phyloP scores from a whole-genome alignment of 2,888 invertebrate genomes.

The Epistrophella euchroma region DNA sequence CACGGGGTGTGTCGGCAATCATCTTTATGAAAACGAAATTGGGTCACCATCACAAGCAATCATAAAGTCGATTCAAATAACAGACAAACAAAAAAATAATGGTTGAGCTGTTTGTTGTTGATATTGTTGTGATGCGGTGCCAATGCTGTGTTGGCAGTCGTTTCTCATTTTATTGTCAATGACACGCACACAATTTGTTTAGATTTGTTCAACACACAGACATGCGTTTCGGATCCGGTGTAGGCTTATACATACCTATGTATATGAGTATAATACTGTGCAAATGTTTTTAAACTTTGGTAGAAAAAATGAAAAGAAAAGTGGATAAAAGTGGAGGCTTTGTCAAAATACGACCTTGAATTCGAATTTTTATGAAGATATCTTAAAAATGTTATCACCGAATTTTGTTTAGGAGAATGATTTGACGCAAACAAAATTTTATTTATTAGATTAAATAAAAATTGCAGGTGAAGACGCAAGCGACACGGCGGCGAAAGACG shows the following conservation, averaged over 20 bases:
- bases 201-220: neutral
- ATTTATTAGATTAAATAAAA: no score
- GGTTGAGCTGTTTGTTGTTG: neutral
- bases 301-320: neutral
- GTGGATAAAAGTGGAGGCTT: no score
- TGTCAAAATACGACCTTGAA: no score
- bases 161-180: slow-evolving; percentile 38
- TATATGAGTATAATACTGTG: slow-evolving; percentile 14
- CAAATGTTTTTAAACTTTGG: neutral
- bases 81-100: slow-evolving; percentile 9
- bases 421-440: no score
- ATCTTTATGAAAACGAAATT: slow-evolving; percentile 29
- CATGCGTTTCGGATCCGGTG: slow-evolving; percentile 11
- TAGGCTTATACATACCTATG: neutral
- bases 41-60: slow-evolving; percentile 49
- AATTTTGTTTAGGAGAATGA: no score
- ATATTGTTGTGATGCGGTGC: slow-evolving; percentile 16
- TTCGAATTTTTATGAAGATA: no score
- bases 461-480: no score
- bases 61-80: slow-evolving; percentile 37
- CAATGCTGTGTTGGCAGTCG: slow-evolving; percentile 31
- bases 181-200: slow-evolving; percentile 42
- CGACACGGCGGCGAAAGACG: no score
- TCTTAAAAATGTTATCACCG: no score
- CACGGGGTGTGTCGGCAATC: slow-evolving; percentile 40